Percentiles rank a stretch among this genome's conserved stretches.
Evolutionary conservation across 2,797 vertebrate species (phyloP).

Genomic region (Carcharodon carcharias): DNA sequence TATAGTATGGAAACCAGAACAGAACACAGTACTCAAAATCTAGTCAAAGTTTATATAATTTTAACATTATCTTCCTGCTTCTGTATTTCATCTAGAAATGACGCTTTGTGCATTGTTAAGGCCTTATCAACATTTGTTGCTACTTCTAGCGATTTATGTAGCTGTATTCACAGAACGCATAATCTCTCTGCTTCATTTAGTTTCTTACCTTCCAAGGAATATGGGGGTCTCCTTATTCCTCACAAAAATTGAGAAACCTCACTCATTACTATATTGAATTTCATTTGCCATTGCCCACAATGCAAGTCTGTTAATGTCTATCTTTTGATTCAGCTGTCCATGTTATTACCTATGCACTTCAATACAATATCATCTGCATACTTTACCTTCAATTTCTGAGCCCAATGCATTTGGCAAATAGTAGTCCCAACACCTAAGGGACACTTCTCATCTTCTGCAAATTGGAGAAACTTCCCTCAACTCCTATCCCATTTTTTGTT

Average conservation of each 20-base stretch:
- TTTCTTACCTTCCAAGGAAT: too few relatives aligned
- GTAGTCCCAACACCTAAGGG: background rate
- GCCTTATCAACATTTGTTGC: background rate
- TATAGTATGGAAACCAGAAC: background rate
- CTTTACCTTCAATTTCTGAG: background rate
- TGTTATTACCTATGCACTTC: background rate
- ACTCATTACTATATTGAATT: background rate
- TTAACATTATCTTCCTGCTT: background rate
- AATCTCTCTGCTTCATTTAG: background rate
- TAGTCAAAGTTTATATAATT: background rate
- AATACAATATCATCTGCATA: background rate
- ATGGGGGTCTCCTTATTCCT: background rate
- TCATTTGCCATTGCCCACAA: background rate
- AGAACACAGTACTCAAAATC: background rate
- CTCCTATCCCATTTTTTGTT: background rate
- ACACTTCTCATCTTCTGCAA: background rate
- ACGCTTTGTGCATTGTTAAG: background rate
- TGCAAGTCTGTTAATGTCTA: background rate
- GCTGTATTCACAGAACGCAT: background rate
- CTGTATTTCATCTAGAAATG: background rate
- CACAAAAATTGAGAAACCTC: background rate
- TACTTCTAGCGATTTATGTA: background rate
- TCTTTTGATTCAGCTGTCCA: background rate
- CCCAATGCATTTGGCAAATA: background rate
- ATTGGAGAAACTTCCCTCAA: background rate